Evolutionary conservation across 2,113 vertebrate species (phyloP).

Genomic region (Abramis brama): DNA sequence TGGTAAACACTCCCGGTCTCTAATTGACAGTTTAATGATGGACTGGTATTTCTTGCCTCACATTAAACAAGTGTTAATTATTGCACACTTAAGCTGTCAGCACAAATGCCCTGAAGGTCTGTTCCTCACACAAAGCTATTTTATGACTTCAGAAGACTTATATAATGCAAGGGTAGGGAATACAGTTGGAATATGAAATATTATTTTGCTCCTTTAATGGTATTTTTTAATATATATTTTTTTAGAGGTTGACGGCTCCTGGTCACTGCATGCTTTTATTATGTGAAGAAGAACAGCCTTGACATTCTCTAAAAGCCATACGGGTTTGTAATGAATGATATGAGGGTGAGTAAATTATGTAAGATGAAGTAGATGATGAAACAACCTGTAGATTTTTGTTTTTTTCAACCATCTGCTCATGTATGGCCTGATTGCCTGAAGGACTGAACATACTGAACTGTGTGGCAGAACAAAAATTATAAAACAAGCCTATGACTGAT

Average conservation of each 20-base stretch:
- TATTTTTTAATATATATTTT: not conserved
- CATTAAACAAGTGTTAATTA: slow-evolving; percentile 56
- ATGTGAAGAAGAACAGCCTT: not conserved
- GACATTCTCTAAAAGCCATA: not conserved
- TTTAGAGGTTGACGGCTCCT: not conserved
- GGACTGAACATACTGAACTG: slow-evolving; percentile 6
- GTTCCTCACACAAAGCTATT: slow-evolving; percentile 16
- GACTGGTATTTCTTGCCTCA: slow-evolving; percentile 39
- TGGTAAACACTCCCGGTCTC: slow-evolving; percentile 11
- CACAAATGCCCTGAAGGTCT: slow-evolving; percentile 16
- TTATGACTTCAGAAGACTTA: slow-evolving; percentile 5
- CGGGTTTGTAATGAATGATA: not conserved
- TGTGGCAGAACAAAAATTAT: not conserved
- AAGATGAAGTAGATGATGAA: slow-evolving; percentile 6
- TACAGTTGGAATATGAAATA: slow-evolving; percentile 13
- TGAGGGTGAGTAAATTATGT: not conserved
- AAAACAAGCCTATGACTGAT: slow-evolving; percentile 8
- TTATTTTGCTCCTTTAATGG: not conserved
- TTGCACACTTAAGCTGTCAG: slow-evolving; percentile 28
- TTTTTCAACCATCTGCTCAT: slow-evolving; percentile 22
- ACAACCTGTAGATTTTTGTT: not conserved
- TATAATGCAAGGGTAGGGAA: not conserved
- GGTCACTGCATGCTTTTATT: not conserved
- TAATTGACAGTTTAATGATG: slow-evolving; percentile 53
- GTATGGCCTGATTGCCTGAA: not conserved